Base-by-base conservation (phyloP, 2,797 vertebrate species). In the Dipus sagitta region DNA sequence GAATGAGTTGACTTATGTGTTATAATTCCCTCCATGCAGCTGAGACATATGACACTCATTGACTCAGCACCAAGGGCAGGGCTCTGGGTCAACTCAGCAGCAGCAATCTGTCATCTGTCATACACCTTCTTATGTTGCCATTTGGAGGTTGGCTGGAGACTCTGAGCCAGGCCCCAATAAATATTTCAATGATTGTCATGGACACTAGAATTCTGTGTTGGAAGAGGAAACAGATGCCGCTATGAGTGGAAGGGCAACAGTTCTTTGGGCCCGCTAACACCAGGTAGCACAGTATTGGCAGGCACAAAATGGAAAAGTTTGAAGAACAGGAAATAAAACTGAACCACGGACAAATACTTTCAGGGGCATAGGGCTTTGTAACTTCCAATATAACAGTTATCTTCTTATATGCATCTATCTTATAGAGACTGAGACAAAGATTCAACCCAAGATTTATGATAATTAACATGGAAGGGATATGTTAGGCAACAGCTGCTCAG, bases 31-130 rank as follows among this genome's bases (percentile, higher is more conserved):
- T 82, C 32, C 52, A 54, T 90, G 42, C 65, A 92, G 32, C 5
- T 94, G 32, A 28, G 28, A 86, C 78, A 88, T 60, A 80, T 75
- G 71, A 87, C 67, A 93, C 14, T 88, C 79, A 76, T 85, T 94
- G 65, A 79, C 65, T 95, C 60, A 74, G 75, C 70, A 93, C 70
- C 42, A 85, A 92, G 6, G 70, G 34, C 28, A 81, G 38, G 83
- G n/a, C 75, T 76, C 79, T 72, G 54, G 60, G 68, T 71, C 52
- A 90, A 67, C 62, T 93, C 86, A 94, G 24, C 77, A 86, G 68
- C 65, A 86, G 52, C 74, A 89, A 77, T 94, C 75, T 92, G 83
- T 96, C 79, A 93, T 92, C 84, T 93, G 82, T 93, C 88, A 95
- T 79, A 76, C 42, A 85, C 58, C 70, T 95, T 92, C 82, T 85